Evolutionary conservation across 2,888 invertebrate species (phyloP), one percentile per base, ranked within the genome.

Genomic region (Nysson spinosus): DNA sequence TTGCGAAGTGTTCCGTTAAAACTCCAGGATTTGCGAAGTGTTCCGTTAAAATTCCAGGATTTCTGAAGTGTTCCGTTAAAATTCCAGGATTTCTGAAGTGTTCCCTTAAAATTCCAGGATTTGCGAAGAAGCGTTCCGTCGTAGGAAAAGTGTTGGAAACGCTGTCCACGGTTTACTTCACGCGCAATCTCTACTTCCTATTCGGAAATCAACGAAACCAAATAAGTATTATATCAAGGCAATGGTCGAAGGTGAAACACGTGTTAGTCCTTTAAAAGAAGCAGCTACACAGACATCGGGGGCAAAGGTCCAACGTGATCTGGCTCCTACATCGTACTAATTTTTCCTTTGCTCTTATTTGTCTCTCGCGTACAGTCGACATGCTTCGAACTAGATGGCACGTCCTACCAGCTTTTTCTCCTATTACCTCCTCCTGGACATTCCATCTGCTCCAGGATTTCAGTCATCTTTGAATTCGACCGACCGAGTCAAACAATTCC

Each of bases 251-350:
- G 16, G 16, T 4, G 4, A 14, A 12, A 16, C 34, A 34, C 34
- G 34, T 34, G 14, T 9, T 9, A 12, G n/a, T 22, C 39, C 19
- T 56, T 34, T 32, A 49, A 56, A 55, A 16, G 30, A 55, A 66
- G 52, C 37, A 39, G 43, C 42, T 28, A 39, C 16, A 14, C 12
- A 30, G 35, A 42, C 51, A 56, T 50, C 49, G 54, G 26, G 34
- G 43, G 26, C 39, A 44, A 63, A 57, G 46, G 42, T 62, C 42
- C 55, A 63, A 66, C 66, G 66, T 66, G 64, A 66, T 64, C 24
- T 22, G 39, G 22, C 26, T 39, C 40, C 24, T 51, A 14, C 12
- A 32, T 34, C 28, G 24, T 42, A 51, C 55, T 42, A 40, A 63
- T 40, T 35, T 19, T 22, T 56, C 16, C 32, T 9, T 7, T 26